These are phyloP conservation scores for Papilio dardanus DNA, from an alignment of 1,140 invertebrate species.

Conservation along the genomic window DNA sequence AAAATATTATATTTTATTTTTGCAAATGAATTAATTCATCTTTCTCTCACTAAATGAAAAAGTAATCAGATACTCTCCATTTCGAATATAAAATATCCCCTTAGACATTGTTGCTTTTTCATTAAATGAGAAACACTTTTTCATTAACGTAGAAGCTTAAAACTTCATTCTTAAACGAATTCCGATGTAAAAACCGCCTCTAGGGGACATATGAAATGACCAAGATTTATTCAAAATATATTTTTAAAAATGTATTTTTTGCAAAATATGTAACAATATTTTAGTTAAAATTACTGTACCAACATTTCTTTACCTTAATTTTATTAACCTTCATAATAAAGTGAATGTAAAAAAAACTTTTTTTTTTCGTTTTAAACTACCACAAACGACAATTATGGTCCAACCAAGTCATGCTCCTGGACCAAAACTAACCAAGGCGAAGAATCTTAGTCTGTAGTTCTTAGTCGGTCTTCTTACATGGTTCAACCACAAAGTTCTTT, in stretches of 20 bases:
- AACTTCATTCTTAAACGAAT: slow-evolving; percentile 55
- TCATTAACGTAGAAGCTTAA: slow-evolving; percentile 58
- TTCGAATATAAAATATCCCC: slow-evolving; percentile 38
- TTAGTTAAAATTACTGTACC: background rate
- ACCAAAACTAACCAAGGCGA: no score
- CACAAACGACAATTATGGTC: no score
- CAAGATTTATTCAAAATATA: slow-evolving; percentile 39
- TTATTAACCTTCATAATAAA: no score
- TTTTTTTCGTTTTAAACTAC: no score
- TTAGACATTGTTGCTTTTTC: slow-evolving; percentile 54
- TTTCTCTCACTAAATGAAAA: background rate
- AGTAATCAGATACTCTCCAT: slow-evolving; percentile 23
- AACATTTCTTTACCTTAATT: background rate
- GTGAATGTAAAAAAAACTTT: no score
- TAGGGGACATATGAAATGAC: slow-evolving; percentile 51
- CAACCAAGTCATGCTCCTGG: no score
- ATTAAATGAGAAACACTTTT: slow-evolving; percentile 60
- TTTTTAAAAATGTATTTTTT: background rate
- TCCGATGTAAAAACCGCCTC: slow-evolving; percentile 52
- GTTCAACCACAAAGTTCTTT: no score
- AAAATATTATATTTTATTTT: background rate
- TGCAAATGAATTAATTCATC: background rate
- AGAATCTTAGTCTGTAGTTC: no score
- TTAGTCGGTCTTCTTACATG: no score
- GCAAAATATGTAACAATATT: background rate